Evolutionary conservation across 2,797 vertebrate species (phyloP).

Genomic region (Psittacula echo): DNA sequence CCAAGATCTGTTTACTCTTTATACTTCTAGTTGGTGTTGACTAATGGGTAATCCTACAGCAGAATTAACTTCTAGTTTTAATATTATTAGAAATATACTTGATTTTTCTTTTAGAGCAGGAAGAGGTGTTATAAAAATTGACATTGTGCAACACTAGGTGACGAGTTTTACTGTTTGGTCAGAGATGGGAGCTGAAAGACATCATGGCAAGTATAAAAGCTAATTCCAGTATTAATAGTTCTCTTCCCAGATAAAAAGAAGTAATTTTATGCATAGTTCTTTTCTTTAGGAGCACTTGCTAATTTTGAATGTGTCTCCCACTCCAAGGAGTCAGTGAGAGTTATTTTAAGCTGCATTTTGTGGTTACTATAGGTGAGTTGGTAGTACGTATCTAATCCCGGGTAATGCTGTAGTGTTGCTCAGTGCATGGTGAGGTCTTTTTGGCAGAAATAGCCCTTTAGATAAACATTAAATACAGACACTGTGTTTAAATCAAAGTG

Average conservation of each 20-base stretch:
- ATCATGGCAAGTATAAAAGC: slow-evolving; percentile 32
- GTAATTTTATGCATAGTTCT: slow-evolving; percentile 9
- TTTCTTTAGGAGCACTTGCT: not conserved
- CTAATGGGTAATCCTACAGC: slow-evolving; percentile 34
- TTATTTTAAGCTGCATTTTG: not conserved
- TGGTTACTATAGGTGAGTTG: not conserved
- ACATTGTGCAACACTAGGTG: not conserved
- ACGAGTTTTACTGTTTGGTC: not conserved
- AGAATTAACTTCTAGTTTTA: slow-evolving; percentile 56
- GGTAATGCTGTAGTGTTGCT: not conserved
- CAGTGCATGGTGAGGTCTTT: not conserved
- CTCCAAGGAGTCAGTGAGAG: not conserved
- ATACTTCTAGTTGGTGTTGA: slow-evolving; percentile 41
- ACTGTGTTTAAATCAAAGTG: not conserved
- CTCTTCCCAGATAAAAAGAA: slow-evolving; percentile 22
- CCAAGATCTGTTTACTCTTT: not conserved
- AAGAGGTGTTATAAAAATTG: slow-evolving; percentile 30
- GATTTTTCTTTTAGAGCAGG: not conserved
- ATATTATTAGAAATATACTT: not conserved
- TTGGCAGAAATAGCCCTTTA: not conserved
- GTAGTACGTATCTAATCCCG: not conserved
- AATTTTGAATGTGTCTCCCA: not conserved
- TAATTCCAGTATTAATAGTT: slow-evolving; percentile 44
- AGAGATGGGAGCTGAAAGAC: not conserved
- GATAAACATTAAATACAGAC: not conserved